Evolutionary conservation across 2,113 vertebrate species (phyloP).

Genomic region (Bagarius yarrelli): DNA sequence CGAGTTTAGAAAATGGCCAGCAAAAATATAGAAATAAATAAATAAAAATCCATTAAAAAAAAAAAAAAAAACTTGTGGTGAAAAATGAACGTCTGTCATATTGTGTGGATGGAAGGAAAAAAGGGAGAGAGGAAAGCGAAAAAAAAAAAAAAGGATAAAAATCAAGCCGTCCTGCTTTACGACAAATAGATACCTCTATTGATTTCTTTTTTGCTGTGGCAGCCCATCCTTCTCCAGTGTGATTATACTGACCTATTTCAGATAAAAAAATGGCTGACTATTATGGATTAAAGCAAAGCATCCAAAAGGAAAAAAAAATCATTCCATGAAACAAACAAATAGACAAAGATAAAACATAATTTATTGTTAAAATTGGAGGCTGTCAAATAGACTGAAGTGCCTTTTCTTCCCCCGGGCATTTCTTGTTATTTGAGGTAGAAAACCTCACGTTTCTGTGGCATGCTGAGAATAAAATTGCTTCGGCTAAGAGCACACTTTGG

Average conservation of each 20-base stretch:
- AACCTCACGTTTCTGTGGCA: constrained; percentile 60
- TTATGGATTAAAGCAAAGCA: constrained; percentile 74
- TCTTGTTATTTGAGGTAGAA: constrained; percentile 59
- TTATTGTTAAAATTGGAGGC: constrained; percentile 62
- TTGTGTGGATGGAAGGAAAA: constrained; percentile 65
- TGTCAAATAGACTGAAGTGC: constrained; percentile 65
- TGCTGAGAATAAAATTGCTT: constrained; percentile 66
- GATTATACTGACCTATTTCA: constrained; percentile 80
- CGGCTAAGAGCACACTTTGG: constrained; percentile 33
- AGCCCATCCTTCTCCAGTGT: constrained; percentile 73
- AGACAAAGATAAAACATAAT: constrained; percentile 70
- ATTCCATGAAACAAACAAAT: constrained; percentile 70
- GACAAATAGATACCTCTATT: constrained; percentile 81
- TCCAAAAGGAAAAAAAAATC: constrained; percentile 70
- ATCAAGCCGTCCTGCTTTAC: constrained; percentile 77
- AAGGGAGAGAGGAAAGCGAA: constrained; percentile 57
- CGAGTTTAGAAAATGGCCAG: constrained; percentile 42
- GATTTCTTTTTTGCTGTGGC: constrained; percentile 73
- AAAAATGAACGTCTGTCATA: constrained; percentile 70
- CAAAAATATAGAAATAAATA: constrained; percentile 7
- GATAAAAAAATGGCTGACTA: constrained; percentile 62
- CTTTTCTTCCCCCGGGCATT: constrained; percentile 48
- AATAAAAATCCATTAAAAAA: background rate
- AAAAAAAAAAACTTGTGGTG: constrained; percentile 60
- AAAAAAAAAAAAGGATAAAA: constrained; percentile 72